Conservation (phyloP, 2,888 invertebrate genomes). For the Trachelus stipa region DNA sequence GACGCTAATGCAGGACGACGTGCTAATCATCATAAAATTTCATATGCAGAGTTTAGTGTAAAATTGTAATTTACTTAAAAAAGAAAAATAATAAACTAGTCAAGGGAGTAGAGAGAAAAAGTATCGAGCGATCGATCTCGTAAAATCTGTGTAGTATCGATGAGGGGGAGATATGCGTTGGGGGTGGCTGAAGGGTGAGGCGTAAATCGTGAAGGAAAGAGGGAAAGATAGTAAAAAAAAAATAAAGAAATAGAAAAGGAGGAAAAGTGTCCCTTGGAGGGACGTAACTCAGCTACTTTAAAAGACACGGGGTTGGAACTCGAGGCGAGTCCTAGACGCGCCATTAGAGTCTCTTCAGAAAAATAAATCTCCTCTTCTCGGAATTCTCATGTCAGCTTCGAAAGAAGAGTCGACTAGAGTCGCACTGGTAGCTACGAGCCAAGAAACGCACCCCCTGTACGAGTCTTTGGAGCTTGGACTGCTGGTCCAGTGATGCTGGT, state of each 20-base stretch:
- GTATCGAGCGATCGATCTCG: neutral
- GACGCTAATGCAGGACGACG: neutral
- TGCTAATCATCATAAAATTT: neutral
- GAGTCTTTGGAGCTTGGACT: conserved; percentile 4
- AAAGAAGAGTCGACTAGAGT: neutral
- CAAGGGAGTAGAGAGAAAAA: neutral
- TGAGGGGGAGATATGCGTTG: neutral
- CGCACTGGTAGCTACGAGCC: neutral
- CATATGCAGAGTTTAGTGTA: neutral
- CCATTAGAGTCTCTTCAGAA: conserved; percentile 61
- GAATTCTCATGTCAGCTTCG: conserved; percentile 17
- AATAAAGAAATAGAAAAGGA: neutral
- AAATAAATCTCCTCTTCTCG: conserved; percentile 60
- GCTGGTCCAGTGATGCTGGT: neutral
- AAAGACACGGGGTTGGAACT: conserved; percentile 33
- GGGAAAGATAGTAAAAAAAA: neutral
- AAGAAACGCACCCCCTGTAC: neutral
- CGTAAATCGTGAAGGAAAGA: neutral
- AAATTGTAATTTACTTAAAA: neutral
- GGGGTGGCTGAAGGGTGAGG: neutral
- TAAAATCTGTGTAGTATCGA: neutral
- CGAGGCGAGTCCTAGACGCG: conserved; percentile 47
- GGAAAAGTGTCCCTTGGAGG: conserved; percentile 54
- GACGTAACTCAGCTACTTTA: conserved; percentile 60
- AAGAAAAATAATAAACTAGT: neutral